A percentile compares a stretch with the other conserved stretches of the same genome.
Conservation (phyloP, 2,113 vertebrate genomes). For the Romanogobio albipinnatus region DNA sequence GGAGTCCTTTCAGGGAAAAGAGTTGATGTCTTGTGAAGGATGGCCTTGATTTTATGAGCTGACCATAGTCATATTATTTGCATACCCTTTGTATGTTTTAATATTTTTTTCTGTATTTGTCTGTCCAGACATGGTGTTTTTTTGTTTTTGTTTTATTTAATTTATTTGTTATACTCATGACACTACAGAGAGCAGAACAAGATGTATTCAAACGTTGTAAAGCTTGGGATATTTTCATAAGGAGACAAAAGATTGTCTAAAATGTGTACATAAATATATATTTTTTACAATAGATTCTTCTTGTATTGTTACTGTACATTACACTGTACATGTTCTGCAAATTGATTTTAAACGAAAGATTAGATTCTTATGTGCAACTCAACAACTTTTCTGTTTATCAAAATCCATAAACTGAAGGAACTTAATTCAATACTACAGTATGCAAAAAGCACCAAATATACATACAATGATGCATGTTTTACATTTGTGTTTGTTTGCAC, state of each 20-base stretch:
- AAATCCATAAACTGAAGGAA: slow-evolving; percentile 34
- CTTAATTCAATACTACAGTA: slow-evolving; percentile 26
- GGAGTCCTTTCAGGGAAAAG: slow-evolving; percentile 54
- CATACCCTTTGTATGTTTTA: slow-evolving; percentile 54
- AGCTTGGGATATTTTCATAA: slow-evolving; percentile 60
- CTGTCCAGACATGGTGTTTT: slow-evolving; percentile 46
- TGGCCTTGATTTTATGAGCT: slow-evolving; percentile 56
- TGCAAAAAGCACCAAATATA: slow-evolving; percentile 32
- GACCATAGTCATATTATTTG: slow-evolving; percentile 54
- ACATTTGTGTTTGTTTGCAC: slow-evolving; percentile 54
- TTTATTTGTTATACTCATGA: slow-evolving; percentile 58
- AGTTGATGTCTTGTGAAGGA: slow-evolving; percentile 48
- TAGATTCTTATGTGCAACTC: slow-evolving; percentile 36
- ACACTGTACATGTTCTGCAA: slow-evolving; percentile 35
- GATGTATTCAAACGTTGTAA: slow-evolving; percentile 55
- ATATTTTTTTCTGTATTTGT: slow-evolving; percentile 42
- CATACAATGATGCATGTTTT: slow-evolving; percentile 40
- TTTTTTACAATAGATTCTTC: slow-evolving; percentile 59
- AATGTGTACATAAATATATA: slow-evolving; percentile 60
- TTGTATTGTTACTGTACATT: slow-evolving; percentile 57
- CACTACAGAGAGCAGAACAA: slow-evolving; percentile 63
- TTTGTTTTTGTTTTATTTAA: slow-evolving; percentile 35
- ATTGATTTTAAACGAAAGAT: slow-evolving; percentile 45
- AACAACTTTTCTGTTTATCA: slow-evolving; percentile 37
- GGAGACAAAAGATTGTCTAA: slow-evolving; percentile 55